Percentiles rank a stretch among this genome's conserved stretches.
Evolutionary conservation across 2,888 invertebrate genomes (phyloP).

Genomic region (Isotomurus palustris): DNA sequence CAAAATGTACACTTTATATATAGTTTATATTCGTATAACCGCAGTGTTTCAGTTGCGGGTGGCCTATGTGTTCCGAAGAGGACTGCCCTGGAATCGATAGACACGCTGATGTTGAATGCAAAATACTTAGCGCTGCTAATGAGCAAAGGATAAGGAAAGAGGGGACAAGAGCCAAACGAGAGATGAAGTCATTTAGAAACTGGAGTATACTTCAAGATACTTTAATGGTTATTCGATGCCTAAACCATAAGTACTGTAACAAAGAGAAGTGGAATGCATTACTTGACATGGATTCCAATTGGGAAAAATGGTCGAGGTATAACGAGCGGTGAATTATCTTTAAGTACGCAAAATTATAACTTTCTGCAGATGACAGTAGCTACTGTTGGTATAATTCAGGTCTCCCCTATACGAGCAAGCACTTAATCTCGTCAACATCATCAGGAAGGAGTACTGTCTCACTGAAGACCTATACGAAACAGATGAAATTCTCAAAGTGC

Average conservation of each 20-base stretch:
- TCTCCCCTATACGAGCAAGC: slow-evolving; percentile 26
- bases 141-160: too few species aligned
- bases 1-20: too few species aligned
- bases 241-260: slow-evolving; percentile 30
- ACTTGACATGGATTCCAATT: slow-evolving; percentile 41
- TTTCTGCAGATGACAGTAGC: too few species aligned
- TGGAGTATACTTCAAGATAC: slow-evolving; percentile 33
- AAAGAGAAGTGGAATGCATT: slow-evolving; percentile 30
- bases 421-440: slow-evolving; percentile 19
- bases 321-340: slow-evolving; percentile 1
- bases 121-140: slow-evolving; percentile 6
- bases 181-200: neutral
- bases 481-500: slow-evolving; percentile 33
- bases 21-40: too few species aligned
- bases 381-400: slow-evolving; percentile 17
- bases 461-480: slow-evolving; percentile 17
- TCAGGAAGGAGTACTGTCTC: slow-evolving; percentile 25
- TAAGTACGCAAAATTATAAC: neutral
- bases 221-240: slow-evolving; percentile 40
- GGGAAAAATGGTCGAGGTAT: slow-evolving; percentile 37
- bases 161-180: too few species aligned
- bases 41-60: slow-evolving; percentile 34
- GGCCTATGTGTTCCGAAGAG: slow-evolving; percentile 35
- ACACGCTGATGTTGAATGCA: slow-evolving; percentile 34
- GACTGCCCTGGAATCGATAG: slow-evolving; percentile 16